Evolutionary conservation across 2,797 vertebrate genomes (phyloP).

Genomic region (Syncerus caffer): DNA sequence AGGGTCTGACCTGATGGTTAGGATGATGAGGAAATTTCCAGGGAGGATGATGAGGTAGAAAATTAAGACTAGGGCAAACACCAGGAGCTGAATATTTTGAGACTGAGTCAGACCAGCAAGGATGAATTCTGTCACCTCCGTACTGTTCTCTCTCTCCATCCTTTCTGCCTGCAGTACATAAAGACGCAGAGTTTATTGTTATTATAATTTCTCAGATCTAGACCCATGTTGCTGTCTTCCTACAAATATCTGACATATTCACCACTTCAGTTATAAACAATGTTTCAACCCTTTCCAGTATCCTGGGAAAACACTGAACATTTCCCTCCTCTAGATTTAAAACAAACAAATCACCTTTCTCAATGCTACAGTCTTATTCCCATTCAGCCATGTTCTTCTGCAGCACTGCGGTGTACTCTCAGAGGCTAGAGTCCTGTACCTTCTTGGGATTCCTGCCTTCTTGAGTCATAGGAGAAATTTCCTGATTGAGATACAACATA

Average conservation of each 20-base stretch:
- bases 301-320: not conserved
- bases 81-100: constrained; percentile 10
- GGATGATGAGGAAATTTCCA: not conserved
- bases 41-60: not conserved
- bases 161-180: not conserved
- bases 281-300: not conserved
- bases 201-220: not conserved
- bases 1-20: not conserved
- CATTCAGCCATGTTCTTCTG: not conserved
- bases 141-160: constrained; percentile 38
- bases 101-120: constrained; percentile 61
- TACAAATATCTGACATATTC: not conserved
- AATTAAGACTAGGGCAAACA: constrained; percentile 35
- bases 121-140: constrained; percentile 57
- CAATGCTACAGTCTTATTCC: not conserved
- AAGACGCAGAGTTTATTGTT: not conserved
- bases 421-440: not conserved
- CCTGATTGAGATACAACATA: not conserved
- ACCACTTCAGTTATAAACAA: not conserved
- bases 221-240: not conserved
- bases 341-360: not conserved
- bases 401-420: not conserved
- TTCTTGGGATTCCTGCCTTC: not conserved
- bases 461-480: not conserved
- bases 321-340: not conserved